phyloP scores from a whole-genome alignment of 2,888 invertebrate genomes.

The Blera fallax region DNA sequence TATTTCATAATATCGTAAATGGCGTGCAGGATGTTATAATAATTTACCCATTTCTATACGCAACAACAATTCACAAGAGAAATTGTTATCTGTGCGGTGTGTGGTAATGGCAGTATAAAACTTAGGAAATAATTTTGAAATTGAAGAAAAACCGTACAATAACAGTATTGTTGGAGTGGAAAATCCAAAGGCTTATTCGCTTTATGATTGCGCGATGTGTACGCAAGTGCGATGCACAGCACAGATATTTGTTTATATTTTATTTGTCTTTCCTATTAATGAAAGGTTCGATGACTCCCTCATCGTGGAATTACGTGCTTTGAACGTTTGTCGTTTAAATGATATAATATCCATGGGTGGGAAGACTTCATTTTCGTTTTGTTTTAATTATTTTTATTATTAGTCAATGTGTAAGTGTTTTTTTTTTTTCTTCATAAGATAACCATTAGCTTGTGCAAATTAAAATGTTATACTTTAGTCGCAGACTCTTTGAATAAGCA shows the following conservation, averaged over 20 bases:
- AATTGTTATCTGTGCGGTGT: constrained; percentile 6
- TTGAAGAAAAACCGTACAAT: constrained; percentile 38
- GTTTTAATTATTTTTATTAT: constrained; percentile 2
- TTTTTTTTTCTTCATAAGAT: not conserved
- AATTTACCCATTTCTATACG: not conserved
- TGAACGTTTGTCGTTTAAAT: constrained; percentile 52
- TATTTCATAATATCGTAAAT: not conserved
- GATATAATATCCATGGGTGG: constrained; percentile 54
- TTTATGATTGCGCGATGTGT: constrained; percentile 11
- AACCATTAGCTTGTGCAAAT: constrained; percentile 1
- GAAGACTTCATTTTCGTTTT: constrained; percentile 12
- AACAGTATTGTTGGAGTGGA: constrained; percentile 32
- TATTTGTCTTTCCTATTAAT: constrained; percentile 67
- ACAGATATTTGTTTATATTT: constrained; percentile 52
- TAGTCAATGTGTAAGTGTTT: not conserved
- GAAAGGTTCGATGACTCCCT: constrained; percentile 65
- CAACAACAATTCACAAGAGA: constrained; percentile 4
- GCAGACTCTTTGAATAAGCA: not conserved
- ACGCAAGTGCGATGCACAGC: constrained; percentile 55
- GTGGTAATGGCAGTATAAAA: constrained; percentile 23
- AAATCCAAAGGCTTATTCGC: constrained; percentile 39
- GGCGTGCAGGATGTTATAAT: not conserved
- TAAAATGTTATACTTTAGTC: not conserved
- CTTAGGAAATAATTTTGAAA: constrained; percentile 61
- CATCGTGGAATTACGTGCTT: constrained; percentile 57